These are phyloP conservation scores for Acestrorhynchus altus DNA, from an alignment of 2,797 vertebrate species.

Conservation along the genomic window DNA sequence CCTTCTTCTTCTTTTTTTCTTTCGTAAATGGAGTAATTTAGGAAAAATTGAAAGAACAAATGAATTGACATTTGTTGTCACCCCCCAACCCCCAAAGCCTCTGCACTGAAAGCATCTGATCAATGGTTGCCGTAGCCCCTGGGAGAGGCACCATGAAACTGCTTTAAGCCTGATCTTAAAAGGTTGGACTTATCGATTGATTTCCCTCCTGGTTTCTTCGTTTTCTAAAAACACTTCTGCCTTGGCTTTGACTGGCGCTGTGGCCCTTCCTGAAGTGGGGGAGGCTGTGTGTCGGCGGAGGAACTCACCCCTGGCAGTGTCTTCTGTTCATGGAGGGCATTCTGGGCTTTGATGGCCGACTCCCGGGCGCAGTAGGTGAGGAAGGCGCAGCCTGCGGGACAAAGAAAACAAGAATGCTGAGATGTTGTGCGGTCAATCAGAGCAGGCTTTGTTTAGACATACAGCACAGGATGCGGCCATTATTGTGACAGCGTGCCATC, in stretches of 20 bases:
- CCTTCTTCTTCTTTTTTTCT: conserved; percentile 42
- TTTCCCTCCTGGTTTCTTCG: conserved; percentile 58
- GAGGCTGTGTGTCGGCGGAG: conserved; percentile 20
- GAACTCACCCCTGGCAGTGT: conserved; percentile 97
- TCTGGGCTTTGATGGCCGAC: conserved; percentile 99
- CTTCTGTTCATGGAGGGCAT: conserved; percentile 97
- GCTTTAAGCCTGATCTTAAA: conserved; percentile 74
- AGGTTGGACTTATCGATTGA: conserved; percentile 75
- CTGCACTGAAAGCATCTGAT: conserved; percentile 69
- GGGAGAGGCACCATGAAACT: conserved; percentile 70
- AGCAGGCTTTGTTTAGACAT: conserved; percentile 31
- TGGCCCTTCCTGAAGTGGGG: conserved; percentile 54
- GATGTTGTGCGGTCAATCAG: conserved; percentile 32
- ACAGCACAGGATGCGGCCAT: conserved; percentile 9
- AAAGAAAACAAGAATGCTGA: conserved; percentile 42
- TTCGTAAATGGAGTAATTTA: conserved; percentile 58
- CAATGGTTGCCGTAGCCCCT: conserved; percentile 70
- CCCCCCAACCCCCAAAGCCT: conserved; percentile 58
- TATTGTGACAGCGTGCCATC: conserved; percentile 15
- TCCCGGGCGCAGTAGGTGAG: conserved; percentile 98
- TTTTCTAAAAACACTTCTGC: conserved; percentile 54
- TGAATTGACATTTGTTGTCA: conserved; percentile 67
- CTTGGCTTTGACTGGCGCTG: conserved; percentile 66
- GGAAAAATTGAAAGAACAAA: conserved; percentile 63
- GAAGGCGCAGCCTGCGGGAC: conserved; percentile 91